Percentiles rank a stretch among this genome's conserved stretches.
Conservation (phyloP, 2,797 vertebrate species). For the Borostomias antarcticus region DNA sequence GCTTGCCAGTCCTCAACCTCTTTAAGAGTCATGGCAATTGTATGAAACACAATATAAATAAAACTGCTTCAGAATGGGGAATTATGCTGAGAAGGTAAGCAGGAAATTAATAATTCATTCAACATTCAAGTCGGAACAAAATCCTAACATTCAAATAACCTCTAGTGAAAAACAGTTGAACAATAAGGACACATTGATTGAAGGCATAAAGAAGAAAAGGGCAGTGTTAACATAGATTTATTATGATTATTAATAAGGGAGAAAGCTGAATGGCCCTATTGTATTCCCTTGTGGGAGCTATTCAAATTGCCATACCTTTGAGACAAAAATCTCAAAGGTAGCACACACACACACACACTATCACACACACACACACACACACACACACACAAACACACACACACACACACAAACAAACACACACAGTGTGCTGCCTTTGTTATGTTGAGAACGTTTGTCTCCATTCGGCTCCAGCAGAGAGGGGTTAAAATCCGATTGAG, state of each 20-base stretch:
- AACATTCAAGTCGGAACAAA: neutral
- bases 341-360: neutral
- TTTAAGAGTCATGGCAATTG: too few species aligned
- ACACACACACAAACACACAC: constrained; percentile 16
- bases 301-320: constrained; percentile 50
- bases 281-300: constrained; percentile 48
- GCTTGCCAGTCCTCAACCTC: too few species aligned
- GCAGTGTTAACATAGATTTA: constrained; percentile 20
- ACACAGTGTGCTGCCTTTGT: constrained; percentile 68
- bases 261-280: constrained; percentile 42
- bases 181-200: constrained; percentile 12
- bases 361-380: constrained; percentile 31
- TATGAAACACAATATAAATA: too few species aligned
- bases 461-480: constrained; percentile 62
- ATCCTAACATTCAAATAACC: neutral
- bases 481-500: constrained; percentile 76
- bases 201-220: constrained; percentile 15
- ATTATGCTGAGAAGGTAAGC: too few species aligned
- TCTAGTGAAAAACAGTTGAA: neutral
- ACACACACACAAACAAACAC: constrained; percentile 39
- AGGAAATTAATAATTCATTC: too few species aligned
- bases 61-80: too few species aligned
- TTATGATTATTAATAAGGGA: constrained; percentile 44
- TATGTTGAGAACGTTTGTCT: constrained; percentile 73
- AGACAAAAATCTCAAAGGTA: constrained; percentile 34